These are phyloP conservation scores for Tetrao urogallus DNA, from an alignment of 2,113 vertebrate genomes.

Conservation along the genomic window DNA sequence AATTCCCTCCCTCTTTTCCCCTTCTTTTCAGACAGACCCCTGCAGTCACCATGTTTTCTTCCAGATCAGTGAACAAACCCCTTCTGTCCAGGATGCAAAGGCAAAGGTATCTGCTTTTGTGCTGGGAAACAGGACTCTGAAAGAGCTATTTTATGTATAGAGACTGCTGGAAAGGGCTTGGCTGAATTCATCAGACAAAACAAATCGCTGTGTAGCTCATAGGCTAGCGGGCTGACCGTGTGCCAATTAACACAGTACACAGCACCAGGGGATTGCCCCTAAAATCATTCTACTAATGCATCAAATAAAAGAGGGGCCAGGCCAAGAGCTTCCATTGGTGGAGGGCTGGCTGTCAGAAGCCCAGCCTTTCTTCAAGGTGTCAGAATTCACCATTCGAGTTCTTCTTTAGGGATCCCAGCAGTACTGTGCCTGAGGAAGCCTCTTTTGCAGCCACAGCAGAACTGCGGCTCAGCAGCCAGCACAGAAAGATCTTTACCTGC, in stretches of 20 bases:
- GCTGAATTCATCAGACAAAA: background rate
- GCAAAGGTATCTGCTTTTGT: background rate
- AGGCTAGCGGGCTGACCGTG: background rate
- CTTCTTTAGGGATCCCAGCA: background rate
- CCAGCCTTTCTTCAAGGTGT: background rate
- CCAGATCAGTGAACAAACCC: background rate
- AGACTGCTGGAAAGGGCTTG: background rate
- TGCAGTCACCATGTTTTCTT: background rate
- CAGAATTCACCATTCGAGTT: background rate
- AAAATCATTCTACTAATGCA: background rate
- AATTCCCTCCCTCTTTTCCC: background rate
- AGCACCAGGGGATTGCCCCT: background rate
- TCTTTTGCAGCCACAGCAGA: background rate
- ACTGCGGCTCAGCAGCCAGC: background rate
- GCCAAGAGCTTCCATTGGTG: background rate
- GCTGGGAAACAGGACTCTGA: background rate
- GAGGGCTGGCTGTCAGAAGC: background rate
- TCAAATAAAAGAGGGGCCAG: background rate
- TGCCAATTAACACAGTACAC: background rate
- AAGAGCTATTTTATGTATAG: background rate
- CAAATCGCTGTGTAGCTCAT: rapidly evolving
- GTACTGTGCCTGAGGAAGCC: background rate
- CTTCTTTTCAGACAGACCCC: background rate
- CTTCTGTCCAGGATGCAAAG: background rate
- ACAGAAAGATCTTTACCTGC: background rate